Conservation (phyloP, 1,140 invertebrate species). For the Acarapis woodi region DNA sequence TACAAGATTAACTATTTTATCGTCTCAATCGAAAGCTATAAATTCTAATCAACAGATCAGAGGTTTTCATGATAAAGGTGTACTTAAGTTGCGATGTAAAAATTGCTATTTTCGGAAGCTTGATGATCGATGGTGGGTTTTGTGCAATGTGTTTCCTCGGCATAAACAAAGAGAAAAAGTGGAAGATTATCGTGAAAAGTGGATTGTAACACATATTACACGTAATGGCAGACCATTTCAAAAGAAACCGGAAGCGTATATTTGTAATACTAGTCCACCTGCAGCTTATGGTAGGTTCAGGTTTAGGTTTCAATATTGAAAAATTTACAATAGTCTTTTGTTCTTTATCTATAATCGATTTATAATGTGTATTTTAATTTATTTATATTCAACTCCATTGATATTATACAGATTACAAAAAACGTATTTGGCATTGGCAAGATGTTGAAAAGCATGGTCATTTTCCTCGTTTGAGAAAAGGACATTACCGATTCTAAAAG, state of each 20-base stretch:
- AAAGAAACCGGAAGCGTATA: conserved; percentile 15
- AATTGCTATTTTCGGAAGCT: conserved; percentile 37
- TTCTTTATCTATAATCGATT: too few relatives aligned
- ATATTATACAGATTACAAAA: too few relatives aligned
- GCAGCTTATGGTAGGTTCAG: conserved; percentile 1
- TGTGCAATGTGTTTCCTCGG: conserved; percentile 36
- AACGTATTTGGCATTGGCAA: too few relatives aligned
- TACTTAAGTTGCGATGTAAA: conserved; percentile 31
- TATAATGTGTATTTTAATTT: too few relatives aligned
- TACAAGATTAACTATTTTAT: too few relatives aligned
- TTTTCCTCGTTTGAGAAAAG: too few relatives aligned
- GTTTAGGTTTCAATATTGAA: too few relatives aligned
- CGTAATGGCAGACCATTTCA: conserved; percentile 21
- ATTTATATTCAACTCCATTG: too few relatives aligned
- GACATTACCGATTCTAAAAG: too few relatives aligned
- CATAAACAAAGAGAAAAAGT: conserved; percentile 45
- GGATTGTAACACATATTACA: conserved; percentile 36
- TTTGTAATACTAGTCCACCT: neutral
- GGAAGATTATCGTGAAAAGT: conserved; percentile 28
- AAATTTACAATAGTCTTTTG: too few relatives aligned
- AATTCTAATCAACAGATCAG: conserved; percentile 12
- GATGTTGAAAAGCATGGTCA: too few relatives aligned
- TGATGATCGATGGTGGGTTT: conserved; percentile 33
- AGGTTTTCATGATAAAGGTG: conserved; percentile 28
- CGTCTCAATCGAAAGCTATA: too few relatives aligned